These are phyloP conservation scores for Pelecanus crispus DNA, from an alignment of 2,113 vertebrate species.

Conservation along the genomic window DNA sequence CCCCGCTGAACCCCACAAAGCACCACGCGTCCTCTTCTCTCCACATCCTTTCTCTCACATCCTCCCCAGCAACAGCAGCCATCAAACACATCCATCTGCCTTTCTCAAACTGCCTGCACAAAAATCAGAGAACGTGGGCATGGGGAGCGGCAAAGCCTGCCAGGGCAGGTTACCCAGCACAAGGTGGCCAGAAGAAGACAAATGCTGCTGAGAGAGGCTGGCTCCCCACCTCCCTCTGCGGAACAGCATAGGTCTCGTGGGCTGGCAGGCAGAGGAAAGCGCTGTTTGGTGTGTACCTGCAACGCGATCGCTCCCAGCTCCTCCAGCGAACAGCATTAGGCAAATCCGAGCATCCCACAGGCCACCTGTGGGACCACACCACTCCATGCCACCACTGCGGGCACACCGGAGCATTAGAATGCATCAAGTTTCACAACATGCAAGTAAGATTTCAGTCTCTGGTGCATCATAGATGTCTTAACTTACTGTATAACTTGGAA, in stretches of 20 bases:
- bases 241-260: not conserved
- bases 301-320: not conserved
- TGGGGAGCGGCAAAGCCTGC: not conserved
- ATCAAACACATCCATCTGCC: not conserved
- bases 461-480: not conserved
- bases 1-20: not conserved
- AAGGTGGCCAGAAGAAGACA: not conserved
- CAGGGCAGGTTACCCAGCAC: not conserved
- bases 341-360: not conserved
- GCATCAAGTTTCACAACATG: rapidly evolving
- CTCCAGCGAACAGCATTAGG: not conserved
- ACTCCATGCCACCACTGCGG: not conserved
- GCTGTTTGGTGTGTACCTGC: not conserved
- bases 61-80: not conserved
- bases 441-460: not conserved
- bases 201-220: not conserved
- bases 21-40: not conserved
- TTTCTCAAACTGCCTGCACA: not conserved
- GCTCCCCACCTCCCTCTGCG: not conserved
- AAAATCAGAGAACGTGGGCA: not conserved
- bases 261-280: not conserved
- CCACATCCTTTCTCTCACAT: not conserved
- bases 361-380: not conserved
- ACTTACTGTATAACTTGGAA: not conserved
- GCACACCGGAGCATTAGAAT: not conserved